Percentiles rank a stretch among this genome's conserved stretches.
phyloP scores from a whole-genome alignment of 2,797 vertebrate species.

The Gadopsis bispinosus region DNA sequence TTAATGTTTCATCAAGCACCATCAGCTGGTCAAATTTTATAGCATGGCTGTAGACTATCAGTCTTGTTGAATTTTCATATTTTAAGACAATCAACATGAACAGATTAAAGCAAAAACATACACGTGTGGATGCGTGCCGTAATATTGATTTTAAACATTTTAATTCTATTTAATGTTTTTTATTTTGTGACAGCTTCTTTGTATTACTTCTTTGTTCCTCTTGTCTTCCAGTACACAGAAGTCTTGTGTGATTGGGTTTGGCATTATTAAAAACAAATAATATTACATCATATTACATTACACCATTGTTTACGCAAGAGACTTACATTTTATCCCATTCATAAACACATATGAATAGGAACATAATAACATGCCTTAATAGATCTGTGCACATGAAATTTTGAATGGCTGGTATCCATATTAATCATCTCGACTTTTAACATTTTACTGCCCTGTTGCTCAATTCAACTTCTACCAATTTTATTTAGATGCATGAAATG shows the following conservation, averaged over 20 bases:
- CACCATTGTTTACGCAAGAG: neutral
- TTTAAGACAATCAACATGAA: neutral
- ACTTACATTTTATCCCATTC: neutral
- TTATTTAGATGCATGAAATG: constrained; percentile 37
- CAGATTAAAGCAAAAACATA: neutral
- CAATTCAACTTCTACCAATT: neutral
- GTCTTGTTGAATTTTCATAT: neutral
- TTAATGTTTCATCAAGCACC: neutral
- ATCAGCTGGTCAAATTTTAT: neutral
- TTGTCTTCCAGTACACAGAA: no score
- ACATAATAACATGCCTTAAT: no score
- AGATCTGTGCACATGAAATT: neutral
- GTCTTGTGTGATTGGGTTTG: neutral
- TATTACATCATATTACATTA: neutral
- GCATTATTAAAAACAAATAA: neutral
- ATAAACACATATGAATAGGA: no score
- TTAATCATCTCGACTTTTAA: constrained; percentile 8
- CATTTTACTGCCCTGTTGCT: neutral
- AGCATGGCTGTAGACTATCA: neutral
- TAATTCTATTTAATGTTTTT: neutral
- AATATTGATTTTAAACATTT: neutral
- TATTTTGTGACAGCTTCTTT: neutral
- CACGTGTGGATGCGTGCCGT: neutral
- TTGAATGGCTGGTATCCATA: neutral
- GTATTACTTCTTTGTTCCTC: neutral